These are phyloP conservation scores for Leucoraja ocellata DNA, from an alignment of 2,797 vertebrate species.

Conservation along the genomic window DNA sequence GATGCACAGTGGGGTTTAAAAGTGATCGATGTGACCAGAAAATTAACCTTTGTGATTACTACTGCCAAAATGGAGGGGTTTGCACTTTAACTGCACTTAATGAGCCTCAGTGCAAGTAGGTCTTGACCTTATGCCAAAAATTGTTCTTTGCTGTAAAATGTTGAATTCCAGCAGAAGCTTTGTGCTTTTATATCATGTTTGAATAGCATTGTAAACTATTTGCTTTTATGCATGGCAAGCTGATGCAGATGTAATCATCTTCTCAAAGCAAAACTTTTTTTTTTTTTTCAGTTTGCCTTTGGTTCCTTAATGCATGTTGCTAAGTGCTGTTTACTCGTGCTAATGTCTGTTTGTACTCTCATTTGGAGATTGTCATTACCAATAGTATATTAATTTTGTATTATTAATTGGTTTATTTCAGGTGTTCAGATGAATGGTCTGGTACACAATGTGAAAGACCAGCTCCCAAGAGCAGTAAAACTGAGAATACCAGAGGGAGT, in stretches of 20 bases:
- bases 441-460: constrained; percentile 96
- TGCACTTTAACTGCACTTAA: constrained; percentile 99
- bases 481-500: constrained; percentile 88
- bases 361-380: constrained; percentile 40
- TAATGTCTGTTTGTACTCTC: constrained; percentile 40
- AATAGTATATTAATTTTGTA: constrained; percentile 48
- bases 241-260: constrained; percentile 39
- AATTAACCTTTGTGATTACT: constrained; percentile 99
- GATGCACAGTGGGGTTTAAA: constrained; percentile 99
- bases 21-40: constrained; percentile 99
- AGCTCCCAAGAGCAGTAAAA: constrained; percentile 95
- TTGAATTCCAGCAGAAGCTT: constrained; percentile 42
- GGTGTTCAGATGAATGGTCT: constrained; percentile 95
- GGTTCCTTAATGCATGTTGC: constrained; percentile 41
- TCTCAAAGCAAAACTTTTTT: constrained; percentile 35
- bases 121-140: constrained; percentile 74
- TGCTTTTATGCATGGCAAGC: constrained; percentile 39
- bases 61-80: constrained; percentile 99
- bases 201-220: constrained; percentile 20
- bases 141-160: constrained; percentile 49
- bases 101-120: constrained; percentile 99
- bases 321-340: constrained; percentile 39
- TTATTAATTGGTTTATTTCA: constrained; percentile 62
- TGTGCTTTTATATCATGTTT: constrained; percentile 38
- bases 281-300: background rate